These are phyloP conservation scores for Coregonus clupeaformis DNA, from an alignment of 2,113 vertebrate genomes.

Conservation along the genomic window DNA sequence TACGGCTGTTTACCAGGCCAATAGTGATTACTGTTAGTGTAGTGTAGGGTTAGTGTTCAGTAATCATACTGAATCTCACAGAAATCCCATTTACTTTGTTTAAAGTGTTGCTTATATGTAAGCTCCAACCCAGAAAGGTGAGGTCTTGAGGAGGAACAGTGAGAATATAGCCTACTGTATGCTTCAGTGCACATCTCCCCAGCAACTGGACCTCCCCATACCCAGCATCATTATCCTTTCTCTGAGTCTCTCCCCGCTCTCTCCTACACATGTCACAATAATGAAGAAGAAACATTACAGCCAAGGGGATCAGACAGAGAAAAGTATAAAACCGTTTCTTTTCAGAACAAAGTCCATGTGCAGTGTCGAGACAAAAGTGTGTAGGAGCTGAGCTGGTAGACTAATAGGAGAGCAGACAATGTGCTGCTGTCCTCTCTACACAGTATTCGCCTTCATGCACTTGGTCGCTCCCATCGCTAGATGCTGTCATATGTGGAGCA, in stretches of 20 bases:
- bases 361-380: neutral
- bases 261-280: neutral
- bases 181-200: too few species aligned
- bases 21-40: neutral
- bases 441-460: constrained; percentile 18
- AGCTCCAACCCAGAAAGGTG: neutral
- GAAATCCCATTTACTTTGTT: neutral
- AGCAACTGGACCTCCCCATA: neutral
- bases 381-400: neutral
- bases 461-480: constrained; percentile 23
- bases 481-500: constrained; percentile 7
- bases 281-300: neutral
- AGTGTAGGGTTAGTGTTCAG: neutral
- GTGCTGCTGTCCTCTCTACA: neutral
- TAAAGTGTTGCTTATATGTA: neutral
- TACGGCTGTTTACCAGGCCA: neutral
- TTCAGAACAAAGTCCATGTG: constrained; percentile 7
- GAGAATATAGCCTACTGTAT: neutral
- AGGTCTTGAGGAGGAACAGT: neutral
- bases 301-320: neutral
- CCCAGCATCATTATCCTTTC: neutral
- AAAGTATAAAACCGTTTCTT: neutral
- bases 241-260: neutral
- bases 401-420: too few species aligned
- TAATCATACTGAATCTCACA: neutral